These are phyloP conservation scores for Ridgeia piscesae DNA, from an alignment of 1,140 invertebrate species.

Conservation along the genomic window DNA sequence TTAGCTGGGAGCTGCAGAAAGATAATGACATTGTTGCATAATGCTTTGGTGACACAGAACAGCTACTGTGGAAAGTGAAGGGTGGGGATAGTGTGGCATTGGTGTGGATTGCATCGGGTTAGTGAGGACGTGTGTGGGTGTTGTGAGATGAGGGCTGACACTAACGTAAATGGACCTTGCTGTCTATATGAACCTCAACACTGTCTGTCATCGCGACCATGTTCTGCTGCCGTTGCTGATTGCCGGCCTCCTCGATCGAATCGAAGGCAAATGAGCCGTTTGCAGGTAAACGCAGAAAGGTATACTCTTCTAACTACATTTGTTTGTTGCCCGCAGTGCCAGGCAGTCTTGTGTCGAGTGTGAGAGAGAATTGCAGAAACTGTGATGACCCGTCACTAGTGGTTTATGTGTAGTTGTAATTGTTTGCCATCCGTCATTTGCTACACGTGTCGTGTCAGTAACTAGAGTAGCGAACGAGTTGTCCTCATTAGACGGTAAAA, in stretches of 20 bases:
- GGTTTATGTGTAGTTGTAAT: background rate
- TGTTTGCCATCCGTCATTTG: background rate
- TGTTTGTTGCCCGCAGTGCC: background rate
- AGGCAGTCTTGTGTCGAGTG: background rate
- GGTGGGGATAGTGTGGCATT: background rate
- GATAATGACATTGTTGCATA: background rate
- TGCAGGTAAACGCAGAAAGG: slow-evolving; percentile 3
- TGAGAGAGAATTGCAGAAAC: background rate
- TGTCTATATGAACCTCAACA: background rate
- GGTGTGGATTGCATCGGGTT: background rate
- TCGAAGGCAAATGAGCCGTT: background rate
- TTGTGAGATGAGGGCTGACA: background rate
- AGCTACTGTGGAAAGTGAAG: background rate
- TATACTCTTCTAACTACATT: slow-evolving; percentile 6
- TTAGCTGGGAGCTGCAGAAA: background rate
- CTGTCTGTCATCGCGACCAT: background rate
- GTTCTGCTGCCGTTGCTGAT: slow-evolving; percentile 3
- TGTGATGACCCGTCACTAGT: background rate
- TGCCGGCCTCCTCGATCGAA: background rate
- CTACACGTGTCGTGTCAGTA: background rate
- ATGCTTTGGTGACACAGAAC: background rate
- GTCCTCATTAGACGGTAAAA: background rate
- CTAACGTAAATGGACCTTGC: background rate
- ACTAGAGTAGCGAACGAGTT: background rate
- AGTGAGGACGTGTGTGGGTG: background rate